phyloP scores from a whole-genome alignment of 1,140 invertebrate species.

The Cyphomyrmex costatus region DNA sequence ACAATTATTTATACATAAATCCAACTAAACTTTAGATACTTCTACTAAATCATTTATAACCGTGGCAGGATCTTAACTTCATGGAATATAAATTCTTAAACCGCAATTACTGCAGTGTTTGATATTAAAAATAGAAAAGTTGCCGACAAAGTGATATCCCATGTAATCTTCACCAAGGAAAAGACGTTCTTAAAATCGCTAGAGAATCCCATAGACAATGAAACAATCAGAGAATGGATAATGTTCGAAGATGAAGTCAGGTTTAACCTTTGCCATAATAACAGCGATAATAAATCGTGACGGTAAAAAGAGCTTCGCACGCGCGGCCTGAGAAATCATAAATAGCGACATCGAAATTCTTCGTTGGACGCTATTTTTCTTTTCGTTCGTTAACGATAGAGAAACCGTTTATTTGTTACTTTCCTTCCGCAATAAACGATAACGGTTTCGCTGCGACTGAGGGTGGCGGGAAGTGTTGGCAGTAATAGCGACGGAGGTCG shows the following conservation, averaged over 20 bases:
- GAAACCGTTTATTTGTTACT: neutral
- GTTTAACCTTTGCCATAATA: constrained; percentile 54
- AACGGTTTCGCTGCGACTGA: neutral
- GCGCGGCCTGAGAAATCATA: constrained; percentile 4
- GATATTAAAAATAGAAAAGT: neutral
- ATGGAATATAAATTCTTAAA: neutral
- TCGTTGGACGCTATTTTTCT: constrained; percentile 1
- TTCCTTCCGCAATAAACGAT: constrained; percentile 7
- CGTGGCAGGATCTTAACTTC: neutral
- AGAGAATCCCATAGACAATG: neutral
- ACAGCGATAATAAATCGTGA: constrained; percentile 26
- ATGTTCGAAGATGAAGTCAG: constrained; percentile 25
- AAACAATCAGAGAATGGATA: constrained; percentile 9
- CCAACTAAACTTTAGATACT: no score
- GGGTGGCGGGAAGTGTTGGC: neutral
- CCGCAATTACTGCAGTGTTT: neutral
- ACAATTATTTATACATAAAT: no score
- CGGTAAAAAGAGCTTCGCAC: neutral
- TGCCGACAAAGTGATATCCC: neutral
- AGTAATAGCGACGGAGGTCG: constrained; percentile 11
- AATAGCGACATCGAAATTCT: constrained; percentile 35
- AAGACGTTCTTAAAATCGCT: neutral
- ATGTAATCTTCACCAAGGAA: constrained; percentile 2
- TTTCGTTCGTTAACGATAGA: neutral
- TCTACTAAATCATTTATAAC: no score